Base-by-base conservation (phyloP, 2,888 invertebrate genomes). In the Electrophaes corylata region DNA sequence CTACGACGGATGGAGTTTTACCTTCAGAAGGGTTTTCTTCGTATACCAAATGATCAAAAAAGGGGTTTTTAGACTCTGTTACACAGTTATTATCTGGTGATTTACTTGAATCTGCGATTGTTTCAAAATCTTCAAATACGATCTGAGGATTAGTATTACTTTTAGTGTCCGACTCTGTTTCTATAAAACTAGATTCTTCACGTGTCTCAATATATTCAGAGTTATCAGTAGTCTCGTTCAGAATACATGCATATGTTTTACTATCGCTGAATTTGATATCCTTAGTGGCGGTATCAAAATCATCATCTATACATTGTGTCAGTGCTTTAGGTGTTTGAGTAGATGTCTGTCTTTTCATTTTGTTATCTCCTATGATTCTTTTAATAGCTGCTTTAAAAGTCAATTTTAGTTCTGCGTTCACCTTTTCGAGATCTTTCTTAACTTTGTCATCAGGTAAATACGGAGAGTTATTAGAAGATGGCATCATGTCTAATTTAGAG, bases 371-470 rank as follows among this genome's bases (percentile, higher is more conserved):
- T 51, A 73, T 80, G 29, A 91, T 88, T 71, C 88, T 79, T 20
- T 84, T 78, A 45, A 91, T 76, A 1, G 91, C 91, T 35, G 86
- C 84, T 71, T 83, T 83, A 58, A 91, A 89, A 40, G 84, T 88
- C 1, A 73, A 47, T 66, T 84, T 87, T 10, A 91, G 59, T 67
- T 91, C 87, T 53, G 83, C 83, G 57, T 87, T 87, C 0, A 82
- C 86, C 70, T 82, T 84, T 60, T 83, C 85, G 2, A 90, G 75
- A 59, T 89, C 83, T 31, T 73, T 81, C 47, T 85, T 83, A 12
- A 87, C 75, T 46, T 73, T 77, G 11, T 78, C 73, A 50, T 81
- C 73, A 37, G 69, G 19, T 29, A 51, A 39, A 14, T 51, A 55
- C 35, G 14, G 33, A 29, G 53, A 39, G 20, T 62, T 41, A 11